Evolutionary conservation across 2,797 vertebrate genomes (phyloP), one percentile per base, ranked within the genome.

Genomic region (Micrastur ruficollis): DNA sequence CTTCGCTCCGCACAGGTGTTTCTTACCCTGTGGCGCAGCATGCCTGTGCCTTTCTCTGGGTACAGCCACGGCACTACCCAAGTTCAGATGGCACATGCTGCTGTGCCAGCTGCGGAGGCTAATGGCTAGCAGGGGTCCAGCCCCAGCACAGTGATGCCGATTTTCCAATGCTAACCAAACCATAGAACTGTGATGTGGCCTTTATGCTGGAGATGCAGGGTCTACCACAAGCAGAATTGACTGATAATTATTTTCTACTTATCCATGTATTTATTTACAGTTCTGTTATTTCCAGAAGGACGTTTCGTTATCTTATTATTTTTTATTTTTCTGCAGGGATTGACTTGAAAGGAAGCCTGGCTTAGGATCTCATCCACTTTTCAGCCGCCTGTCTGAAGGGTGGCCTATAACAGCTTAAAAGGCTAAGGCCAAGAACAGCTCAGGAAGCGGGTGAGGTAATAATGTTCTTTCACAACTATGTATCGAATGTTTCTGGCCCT

Each of bases 71-170:
- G 23, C 29, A 2, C 58, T 29, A 14, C 14, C 11, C 9, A 15
- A 3, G 47, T 15, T 2, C 15, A 2, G 18, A 0, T 10, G 3
- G 52, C 47, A 1, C 42, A 1, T 6, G 4, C 26, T 10, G 9
- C n/a, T 13, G 27, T 3, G 67, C 49, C 62, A 2, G 63, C 49
- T 3, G 6, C 2, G 50, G 2, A 4, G 29, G 32, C 13, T 12
- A 12, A 0, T 0, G 5, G 34, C 44, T 34, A 10, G 29, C 44
- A 12, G 9, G 7, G 46, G 12, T 27, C 32, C 59, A 1, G 53
- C 71, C 8, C 49, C 76, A 5, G 38, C 66, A 3, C 14, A 2
- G 42, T 0, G 46, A 8, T 29, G 67, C 21, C 9, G 2, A 2
- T 61, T 13, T 19, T 32, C 61, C 7, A 0, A 6, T 2, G 20